Evolutionary conservation across 2,113 vertebrate genomes (phyloP), one percentile per base, ranked within the genome.

Genomic region (Pseudorectes ferrugineus): DNA sequence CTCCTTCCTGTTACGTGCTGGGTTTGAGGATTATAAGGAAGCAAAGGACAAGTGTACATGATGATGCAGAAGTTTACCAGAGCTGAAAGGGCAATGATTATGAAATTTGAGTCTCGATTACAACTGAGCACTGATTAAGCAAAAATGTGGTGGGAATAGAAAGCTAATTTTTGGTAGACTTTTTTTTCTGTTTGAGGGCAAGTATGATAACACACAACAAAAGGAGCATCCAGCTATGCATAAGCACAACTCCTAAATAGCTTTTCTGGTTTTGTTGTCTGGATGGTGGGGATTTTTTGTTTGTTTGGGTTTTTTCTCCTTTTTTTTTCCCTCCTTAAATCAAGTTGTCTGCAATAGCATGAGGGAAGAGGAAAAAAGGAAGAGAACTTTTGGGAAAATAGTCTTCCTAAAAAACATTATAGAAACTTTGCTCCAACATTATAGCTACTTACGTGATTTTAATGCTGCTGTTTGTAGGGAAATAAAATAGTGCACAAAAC

Each of bases 241-340:
- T 20, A 49, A 80, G 29, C 12, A 70, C 14, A 73, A 35, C 3
- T 51, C 5, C 33, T 57, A 38, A 73, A 76, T 2, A 45, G 24
- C 9, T 70, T 73, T 52, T 26, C 29, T 57, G 31, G 14, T 29
- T 76, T 49, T 75, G 13, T 62, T 68, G 31, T 20, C 20, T 48
- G 42, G 24, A 13, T 21, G n/a, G 5, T 31, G 14, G 25, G 25
- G 51, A 35, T 9, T 46, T 75, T 54, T 45, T 28, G 5, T 12
- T 70, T 18, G 17, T 14, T 43, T 22, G 1, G 31, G 1, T 15
- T 45, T 46, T n/a, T 6, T 3, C 12, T 7, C 11, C 8, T 7
- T 12, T 38, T 25, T 6, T 5, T 7, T 38, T 38, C 36, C 13
- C 29, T 33, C 43, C 25, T 82, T 55, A 70, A 92, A 36, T 76